Conservation (phyloP, 2,888 invertebrate genomes). For the Oligia strigilis region DNA sequence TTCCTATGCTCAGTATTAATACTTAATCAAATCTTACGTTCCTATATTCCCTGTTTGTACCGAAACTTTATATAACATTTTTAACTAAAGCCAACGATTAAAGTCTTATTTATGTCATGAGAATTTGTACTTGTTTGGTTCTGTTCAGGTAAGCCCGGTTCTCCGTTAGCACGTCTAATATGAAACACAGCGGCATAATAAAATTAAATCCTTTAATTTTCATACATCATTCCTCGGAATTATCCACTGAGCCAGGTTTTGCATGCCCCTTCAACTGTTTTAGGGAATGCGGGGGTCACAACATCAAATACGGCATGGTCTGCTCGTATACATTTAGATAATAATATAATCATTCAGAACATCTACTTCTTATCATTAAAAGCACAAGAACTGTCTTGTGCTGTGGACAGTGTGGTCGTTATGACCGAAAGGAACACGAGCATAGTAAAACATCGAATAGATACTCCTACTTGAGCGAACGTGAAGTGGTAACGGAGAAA, state of each 20-base stretch:
- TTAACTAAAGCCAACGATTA: constrained; percentile 24
- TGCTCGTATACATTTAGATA: constrained; percentile 27
- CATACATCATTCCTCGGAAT: not conserved
- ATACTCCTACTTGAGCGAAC: constrained; percentile 24
- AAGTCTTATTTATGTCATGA: not conserved
- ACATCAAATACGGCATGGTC: constrained; percentile 7
- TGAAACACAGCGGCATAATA: constrained; percentile 21
- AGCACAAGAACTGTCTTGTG: constrained; percentile 5
- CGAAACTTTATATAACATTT: not conserved
- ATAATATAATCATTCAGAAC: not conserved
- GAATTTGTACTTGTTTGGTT: constrained; percentile 46
- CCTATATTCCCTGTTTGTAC: not conserved
- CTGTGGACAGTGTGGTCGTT: constrained; percentile 30
- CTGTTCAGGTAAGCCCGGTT: constrained; percentile 32
- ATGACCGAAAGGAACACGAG: constrained; percentile 22
- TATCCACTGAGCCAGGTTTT: constrained; percentile 36
- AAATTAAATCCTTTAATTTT: not conserved
- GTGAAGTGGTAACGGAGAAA: constrained; percentile 49
- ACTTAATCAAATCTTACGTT: constrained; percentile 19
- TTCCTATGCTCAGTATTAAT: constrained; percentile 29
- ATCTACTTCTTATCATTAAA: constrained; percentile 17
- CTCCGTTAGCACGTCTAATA: constrained; percentile 47
- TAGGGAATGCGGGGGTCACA: constrained; percentile 16
- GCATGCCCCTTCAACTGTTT: constrained; percentile 26
- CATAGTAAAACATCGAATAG: constrained; percentile 6